Base-by-base conservation (phyloP, 2,113 vertebrate genomes). In the Planiliza haematocheilus region DNA sequence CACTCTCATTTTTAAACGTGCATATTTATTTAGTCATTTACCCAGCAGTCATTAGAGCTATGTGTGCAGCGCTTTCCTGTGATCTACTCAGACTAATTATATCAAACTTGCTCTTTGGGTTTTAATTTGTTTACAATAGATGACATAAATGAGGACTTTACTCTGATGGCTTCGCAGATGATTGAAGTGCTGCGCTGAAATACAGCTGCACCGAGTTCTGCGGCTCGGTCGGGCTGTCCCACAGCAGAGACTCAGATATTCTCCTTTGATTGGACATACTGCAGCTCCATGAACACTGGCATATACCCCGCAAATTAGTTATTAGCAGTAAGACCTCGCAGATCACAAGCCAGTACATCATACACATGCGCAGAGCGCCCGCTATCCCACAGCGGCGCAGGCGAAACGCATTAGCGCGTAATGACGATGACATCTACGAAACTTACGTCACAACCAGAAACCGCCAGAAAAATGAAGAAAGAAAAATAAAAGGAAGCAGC, bases 11-110 rank as follows among this genome's bases (percentile, higher is more conserved):
- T 83, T 90, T 88, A 90, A 93, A 89, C 72, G 59, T 81, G 81
- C 83, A 86, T 91, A 87, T 90, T 88, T 88, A 91, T 87, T 89
- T 91, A 85, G 84, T 87, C 58, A 65, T 93, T 93, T 92, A 89
- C 74, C 77, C 83, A 87, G 81, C 82, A 91, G 86, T 87, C 89
- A 90, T 86, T 86, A 90, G 70, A 74, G 73, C 74, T 68, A 61
- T 70, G 78, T 72, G 68, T 58, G 39, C 66, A 75, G 81, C 58
- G 24, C 84, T 81, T 77, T 86, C 58, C 51, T 83, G 60, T 87
- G 74, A 84, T 89, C 81, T 85, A 69, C 77, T 84, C 82, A 74
- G 58, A 79, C 70, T 91, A 90, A 92, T 91, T 86, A 87, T 87
- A 87, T 86, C 70, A 88, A 85, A 89, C 76, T 83, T 85, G 72